A percentile compares a stretch with the other conserved stretches of the same genome.
These are phyloP conservation scores for Amphiprion percula DNA, from an alignment of 2,113 vertebrate genomes.

Conservation along the genomic window DNA sequence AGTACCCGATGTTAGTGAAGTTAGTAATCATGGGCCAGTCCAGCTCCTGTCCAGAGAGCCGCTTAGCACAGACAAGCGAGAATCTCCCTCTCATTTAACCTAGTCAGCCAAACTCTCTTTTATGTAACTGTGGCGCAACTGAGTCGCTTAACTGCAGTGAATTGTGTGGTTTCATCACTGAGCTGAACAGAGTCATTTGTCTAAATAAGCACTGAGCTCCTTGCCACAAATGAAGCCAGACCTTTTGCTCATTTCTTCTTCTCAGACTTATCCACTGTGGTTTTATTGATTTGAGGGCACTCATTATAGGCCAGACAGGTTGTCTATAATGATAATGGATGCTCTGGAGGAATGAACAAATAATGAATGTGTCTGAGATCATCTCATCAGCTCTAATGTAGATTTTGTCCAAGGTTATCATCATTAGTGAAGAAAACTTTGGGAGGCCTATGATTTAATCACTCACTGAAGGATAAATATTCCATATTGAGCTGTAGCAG, in stretches of 20 bases:
- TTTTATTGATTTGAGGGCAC: slow-evolving; percentile 70
- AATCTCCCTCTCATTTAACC: slow-evolving; percentile 46
- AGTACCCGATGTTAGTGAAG: not conserved
- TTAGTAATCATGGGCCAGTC: not conserved
- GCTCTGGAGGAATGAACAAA: slow-evolving; percentile 24
- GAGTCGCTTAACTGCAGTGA: slow-evolving; percentile 68
- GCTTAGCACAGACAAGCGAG: slow-evolving; percentile 42
- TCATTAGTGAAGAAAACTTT: slow-evolving; percentile 15
- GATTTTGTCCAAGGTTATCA: slow-evolving; percentile 38
- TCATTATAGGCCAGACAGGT: slow-evolving; percentile 68
- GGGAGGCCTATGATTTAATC: slow-evolving; percentile 3
- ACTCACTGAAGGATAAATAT: slow-evolving; percentile 4
- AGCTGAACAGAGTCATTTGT: slow-evolving; percentile 74
- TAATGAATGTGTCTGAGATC: slow-evolving; percentile 64
- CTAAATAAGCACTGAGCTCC: slow-evolving; percentile 69
- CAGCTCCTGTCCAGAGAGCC: slow-evolving; percentile 22
- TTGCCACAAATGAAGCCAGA: slow-evolving; percentile 57
- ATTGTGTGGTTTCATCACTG: slow-evolving; percentile 76
- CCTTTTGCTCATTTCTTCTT: slow-evolving; percentile 36
- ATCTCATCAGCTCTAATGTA: slow-evolving; percentile 52
- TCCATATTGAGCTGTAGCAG: not conserved
- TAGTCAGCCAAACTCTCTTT: slow-evolving; percentile 53
- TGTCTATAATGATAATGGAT: slow-evolving; percentile 62
- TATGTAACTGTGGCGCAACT: slow-evolving; percentile 69
- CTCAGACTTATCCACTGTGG: slow-evolving; percentile 56